Base-by-base conservation (phyloP, 2,888 invertebrate species). In the Drosophila seclusa region DNA sequence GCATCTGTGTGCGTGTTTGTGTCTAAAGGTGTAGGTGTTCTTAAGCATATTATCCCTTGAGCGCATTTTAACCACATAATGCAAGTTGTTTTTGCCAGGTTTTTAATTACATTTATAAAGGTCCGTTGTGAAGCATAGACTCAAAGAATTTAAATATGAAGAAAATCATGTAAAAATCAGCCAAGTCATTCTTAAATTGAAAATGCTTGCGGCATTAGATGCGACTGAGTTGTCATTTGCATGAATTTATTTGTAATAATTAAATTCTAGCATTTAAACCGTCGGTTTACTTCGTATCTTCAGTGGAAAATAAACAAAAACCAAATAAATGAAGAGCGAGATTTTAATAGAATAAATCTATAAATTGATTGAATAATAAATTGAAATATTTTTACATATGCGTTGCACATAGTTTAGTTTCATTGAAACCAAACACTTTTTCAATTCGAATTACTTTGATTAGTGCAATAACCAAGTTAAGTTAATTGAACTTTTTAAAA, bases 31-130 rank as follows among this genome's bases (percentile, higher is more conserved):
- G 52, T 38, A 61, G 57, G 64, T 63, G 68, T 54, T 60, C 64
- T 53, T 72, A 72, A 78, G 63, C 72, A 60, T 68, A 78, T 87
- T 84, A 87, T 84, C 84, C 84, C 76, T 87, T 89, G 84, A 83
- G 87, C 87, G 72, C 53, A 74, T 68, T 70, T 68, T 61, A 69
- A 63, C 76, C 77, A 57, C 69, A 70, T 73, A 71, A 68, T 76
- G 65, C 73, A 77, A 62, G 52, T 68, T 80, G 57, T 59, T 74
- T 72, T 59, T 61, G 36, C 48, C 63, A 76, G 64, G 70, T 73
- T 83, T 83, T 80, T 84, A 84, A 84, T 84, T 89, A 89, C 81
- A 76, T 50, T 24, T 34, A 42, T 21, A n/a, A 59, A 50, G 61
- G 49, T 21, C 18, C 27, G n/a, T 45, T 42, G 32, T 13, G 32